Evolutionary conservation across 2,113 vertebrate species (phyloP).

Genomic region (Paramisgurnus dabryanus): DNA sequence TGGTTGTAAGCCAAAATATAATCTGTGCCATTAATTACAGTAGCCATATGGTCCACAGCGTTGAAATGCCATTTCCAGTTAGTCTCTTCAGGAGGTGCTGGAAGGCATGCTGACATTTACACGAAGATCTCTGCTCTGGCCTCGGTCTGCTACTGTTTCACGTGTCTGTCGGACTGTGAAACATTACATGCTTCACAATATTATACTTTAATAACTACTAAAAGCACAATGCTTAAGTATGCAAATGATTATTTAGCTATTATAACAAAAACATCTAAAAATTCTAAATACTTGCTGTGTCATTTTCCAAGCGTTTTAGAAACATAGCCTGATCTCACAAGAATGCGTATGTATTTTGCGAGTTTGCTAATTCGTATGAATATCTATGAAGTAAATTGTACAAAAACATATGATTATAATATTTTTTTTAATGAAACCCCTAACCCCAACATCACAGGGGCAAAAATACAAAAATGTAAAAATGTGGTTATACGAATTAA

Average conservation of each 20-base stretch:
- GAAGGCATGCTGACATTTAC: conserved; percentile 75
- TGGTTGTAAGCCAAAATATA: conserved; percentile 72
- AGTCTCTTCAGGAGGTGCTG: conserved; percentile 69
- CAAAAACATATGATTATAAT: no score
- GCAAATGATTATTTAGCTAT: background rate
- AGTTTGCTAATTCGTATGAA: no score
- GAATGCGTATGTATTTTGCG: no score
- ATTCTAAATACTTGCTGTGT: background rate
- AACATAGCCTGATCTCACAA: no score
- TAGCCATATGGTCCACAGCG: conserved; percentile 77
- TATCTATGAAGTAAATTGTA: no score
- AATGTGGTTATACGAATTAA: no score
- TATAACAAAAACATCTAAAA: conserved; percentile 8
- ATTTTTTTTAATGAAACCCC: no score
- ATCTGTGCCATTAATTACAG: conserved; percentile 76
- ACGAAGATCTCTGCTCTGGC: conserved; percentile 64
- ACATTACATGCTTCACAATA: conserved; percentile 25
- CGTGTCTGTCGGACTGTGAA: conserved; percentile 18
- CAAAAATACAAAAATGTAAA: no score
- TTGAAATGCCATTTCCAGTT: conserved; percentile 72
- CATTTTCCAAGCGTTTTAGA: background rate
- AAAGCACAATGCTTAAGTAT: conserved; percentile 21
- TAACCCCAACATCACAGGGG: no score
- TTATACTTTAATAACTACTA: conserved; percentile 4
- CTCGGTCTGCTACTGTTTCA: conserved; percentile 45